phyloP scores from a whole-genome alignment of 64 coral and sea anemone genomes.

The Platygyra sinensis region DNA sequence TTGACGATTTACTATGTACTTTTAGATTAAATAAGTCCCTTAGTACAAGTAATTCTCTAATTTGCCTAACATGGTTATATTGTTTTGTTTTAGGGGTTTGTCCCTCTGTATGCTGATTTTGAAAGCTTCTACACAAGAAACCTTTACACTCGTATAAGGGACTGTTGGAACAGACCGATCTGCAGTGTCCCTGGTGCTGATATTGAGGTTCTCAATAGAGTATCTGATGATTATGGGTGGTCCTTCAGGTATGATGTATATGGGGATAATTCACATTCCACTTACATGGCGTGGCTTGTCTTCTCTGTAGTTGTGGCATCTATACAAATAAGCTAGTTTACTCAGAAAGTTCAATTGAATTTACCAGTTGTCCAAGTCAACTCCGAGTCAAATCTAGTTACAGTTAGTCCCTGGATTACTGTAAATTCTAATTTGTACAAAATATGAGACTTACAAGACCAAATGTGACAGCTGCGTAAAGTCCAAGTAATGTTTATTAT shows the following conservation, averaged over 20 bases:
- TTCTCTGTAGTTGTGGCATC: background rate
- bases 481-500: too few relatives aligned
- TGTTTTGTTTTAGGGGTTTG: constrained; percentile 75
- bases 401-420: too few relatives aligned
- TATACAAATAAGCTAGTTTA: too few relatives aligned
- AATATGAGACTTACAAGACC: too few relatives aligned
- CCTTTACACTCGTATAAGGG: constrained; percentile 85
- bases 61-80: too few relatives aligned
- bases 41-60: background rate
- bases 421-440: too few relatives aligned
- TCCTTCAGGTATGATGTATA: constrained; percentile 71
- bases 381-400: too few relatives aligned
- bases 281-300: background rate
- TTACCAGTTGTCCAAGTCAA: too few relatives aligned
- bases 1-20: background rate
- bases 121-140: constrained; percentile 99
- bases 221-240: constrained; percentile 84
- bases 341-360: too few relatives aligned
- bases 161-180: constrained; percentile 97
- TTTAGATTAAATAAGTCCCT: background rate
- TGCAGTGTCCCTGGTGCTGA: constrained; percentile 87
- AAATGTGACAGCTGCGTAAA: too few relatives aligned
- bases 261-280: background rate
- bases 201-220: constrained; percentile 84
- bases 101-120: constrained; percentile 97